phyloP scores from a whole-genome alignment of 2,888 invertebrate species.

The Physocephala rufipes region DNA sequence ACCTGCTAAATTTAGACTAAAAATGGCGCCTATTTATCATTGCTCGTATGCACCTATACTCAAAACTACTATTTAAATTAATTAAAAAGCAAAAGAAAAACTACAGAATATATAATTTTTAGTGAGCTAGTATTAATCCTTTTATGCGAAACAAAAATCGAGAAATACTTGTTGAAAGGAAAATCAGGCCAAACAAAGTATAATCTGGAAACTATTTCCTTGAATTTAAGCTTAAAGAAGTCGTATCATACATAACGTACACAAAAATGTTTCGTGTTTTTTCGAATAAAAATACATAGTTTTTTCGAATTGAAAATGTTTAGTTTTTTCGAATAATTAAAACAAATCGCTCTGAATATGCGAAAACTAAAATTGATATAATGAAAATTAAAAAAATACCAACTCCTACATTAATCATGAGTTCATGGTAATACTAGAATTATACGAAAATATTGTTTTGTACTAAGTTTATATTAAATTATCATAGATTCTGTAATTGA shows the following conservation, averaged over 20 bases:
- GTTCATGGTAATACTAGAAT: conserved; percentile 16
- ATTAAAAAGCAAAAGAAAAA: conserved; percentile 12
- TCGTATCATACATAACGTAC: conserved; percentile 28
- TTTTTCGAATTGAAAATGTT: no score
- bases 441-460: no score
- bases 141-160: background rate
- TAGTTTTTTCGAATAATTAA: background rate
- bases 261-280: background rate
- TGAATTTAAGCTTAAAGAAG: conserved; percentile 24
- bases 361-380: no score
- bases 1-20: conserved; percentile 17
- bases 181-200: conserved; percentile 8
- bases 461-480: conserved; percentile 25
- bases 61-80: conserved; percentile 27
- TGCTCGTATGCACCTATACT: background rate
- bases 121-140: conserved; percentile 18
- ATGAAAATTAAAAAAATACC: no score
- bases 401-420: no score
- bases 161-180: background rate
- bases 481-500: conserved; percentile 17
- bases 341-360: no score
- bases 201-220: conserved; percentile 11
- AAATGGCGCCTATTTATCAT: conserved; percentile 15
- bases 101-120: conserved; percentile 19
- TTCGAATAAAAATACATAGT: conserved; percentile 11